Percentiles rank a stretch among this genome's conserved stretches.
Conservation (phyloP, 2,797 vertebrate genomes). For the Monodelphis domestica region DNA sequence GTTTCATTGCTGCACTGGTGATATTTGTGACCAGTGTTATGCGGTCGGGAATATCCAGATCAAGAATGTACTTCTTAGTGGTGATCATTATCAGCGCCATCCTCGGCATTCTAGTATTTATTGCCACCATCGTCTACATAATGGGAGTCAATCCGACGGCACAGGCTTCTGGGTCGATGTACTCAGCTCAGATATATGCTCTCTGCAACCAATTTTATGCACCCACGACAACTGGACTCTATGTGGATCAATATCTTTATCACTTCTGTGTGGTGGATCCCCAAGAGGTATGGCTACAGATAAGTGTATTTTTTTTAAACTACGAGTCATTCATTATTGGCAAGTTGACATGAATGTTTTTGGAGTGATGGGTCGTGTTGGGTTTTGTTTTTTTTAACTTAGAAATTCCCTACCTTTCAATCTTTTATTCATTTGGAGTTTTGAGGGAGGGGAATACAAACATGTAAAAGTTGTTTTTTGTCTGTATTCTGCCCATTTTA, state of each 20-base stretch:
- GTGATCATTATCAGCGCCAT: slow-evolving; percentile 88
- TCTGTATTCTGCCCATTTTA: too few relatives aligned
- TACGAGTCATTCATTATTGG: slow-evolving; percentile 57
- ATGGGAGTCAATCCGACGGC: slow-evolving; percentile 92
- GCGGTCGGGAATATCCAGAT: slow-evolving; percentile 84
- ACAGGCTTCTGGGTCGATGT: slow-evolving; percentile 88
- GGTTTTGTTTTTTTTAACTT: not conserved
- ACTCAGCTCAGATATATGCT: slow-evolving; percentile 86
- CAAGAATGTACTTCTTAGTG: slow-evolving; percentile 90
- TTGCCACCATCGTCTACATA: slow-evolving; percentile 93
- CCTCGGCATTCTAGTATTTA: slow-evolving; percentile 88
- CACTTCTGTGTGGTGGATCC: slow-evolving; percentile 96
- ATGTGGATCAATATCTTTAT: slow-evolving; percentile 93
- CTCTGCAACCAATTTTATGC: slow-evolving; percentile 90
- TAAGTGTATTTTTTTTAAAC: not conserved
- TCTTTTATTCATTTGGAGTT: slow-evolving; percentile 3
- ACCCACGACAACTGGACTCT: slow-evolving; percentile 74
- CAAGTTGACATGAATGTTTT: slow-evolving; percentile 7
- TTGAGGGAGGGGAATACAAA: not conserved
- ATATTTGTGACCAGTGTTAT: slow-evolving; percentile 91
- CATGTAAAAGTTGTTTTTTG: too few relatives aligned
- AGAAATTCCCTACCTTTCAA: slow-evolving; percentile 38
- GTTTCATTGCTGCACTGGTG: slow-evolving; percentile 86
- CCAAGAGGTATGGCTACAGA: slow-evolving; percentile 88
- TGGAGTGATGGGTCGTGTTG: not conserved